These are phyloP conservation scores for Menidia menidia DNA, from an alignment of 2,797 vertebrate genomes.

Conservation along the genomic window DNA sequence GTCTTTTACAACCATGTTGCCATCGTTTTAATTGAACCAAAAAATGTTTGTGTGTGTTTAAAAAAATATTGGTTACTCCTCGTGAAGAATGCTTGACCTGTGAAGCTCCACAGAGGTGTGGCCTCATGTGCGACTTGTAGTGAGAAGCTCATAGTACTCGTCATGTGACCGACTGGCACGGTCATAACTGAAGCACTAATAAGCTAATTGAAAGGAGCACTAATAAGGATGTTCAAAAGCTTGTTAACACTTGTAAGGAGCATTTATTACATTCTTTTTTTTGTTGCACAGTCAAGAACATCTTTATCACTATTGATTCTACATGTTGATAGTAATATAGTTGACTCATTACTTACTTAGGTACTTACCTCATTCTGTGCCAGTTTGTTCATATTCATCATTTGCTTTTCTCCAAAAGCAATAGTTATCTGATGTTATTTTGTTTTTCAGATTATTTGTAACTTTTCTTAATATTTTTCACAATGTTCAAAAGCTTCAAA, in stretches of 20 bases:
- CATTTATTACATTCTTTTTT: neutral
- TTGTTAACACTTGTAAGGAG: slow-evolving; percentile 10
- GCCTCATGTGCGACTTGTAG: slow-evolving; percentile 11
- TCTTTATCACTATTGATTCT: no score
- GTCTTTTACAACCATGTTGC: neutral
- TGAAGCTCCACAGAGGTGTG: slow-evolving; percentile 37
- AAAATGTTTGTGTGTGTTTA: slow-evolving; percentile 20
- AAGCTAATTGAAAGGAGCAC: neutral
- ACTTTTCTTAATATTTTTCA: neutral
- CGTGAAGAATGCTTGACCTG: slow-evolving; percentile 22
- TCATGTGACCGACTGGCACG: slow-evolving; percentile 30
- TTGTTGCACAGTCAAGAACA: neutral
- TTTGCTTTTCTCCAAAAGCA: neutral
- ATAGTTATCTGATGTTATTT: neutral
- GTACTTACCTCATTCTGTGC: no score
- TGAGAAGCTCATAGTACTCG: slow-evolving; percentile 21
- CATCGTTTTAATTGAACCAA: neutral
- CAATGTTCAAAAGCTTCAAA: neutral
- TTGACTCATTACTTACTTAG: neutral
- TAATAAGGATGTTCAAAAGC: slow-evolving; percentile 8
- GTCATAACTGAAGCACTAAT: slow-evolving; percentile 9
- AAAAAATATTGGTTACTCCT: slow-evolving; percentile 6
- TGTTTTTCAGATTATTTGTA: neutral
- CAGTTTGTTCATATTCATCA: neutral
- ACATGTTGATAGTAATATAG: neutral